A percentile compares a stretch with the other conserved stretches of the same genome.
These are phyloP conservation scores for Orchesella flavescens DNA, from an alignment of 2,888 invertebrate genomes.

Conservation along the genomic window DNA sequence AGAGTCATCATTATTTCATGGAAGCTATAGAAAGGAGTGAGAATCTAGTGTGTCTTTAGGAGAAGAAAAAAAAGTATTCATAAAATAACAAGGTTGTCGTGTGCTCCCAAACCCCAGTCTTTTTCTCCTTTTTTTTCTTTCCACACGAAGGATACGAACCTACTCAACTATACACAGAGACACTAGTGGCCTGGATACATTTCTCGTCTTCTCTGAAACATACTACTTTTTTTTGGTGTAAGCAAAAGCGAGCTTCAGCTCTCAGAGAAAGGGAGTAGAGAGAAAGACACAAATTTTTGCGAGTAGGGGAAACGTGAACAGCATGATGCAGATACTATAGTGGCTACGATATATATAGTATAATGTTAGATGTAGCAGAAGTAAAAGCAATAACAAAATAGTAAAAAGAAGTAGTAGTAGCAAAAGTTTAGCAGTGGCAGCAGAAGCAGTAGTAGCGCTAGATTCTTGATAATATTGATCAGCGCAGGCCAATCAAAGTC, in stretches of 20 bases:
- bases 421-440: constrained; percentile 16
- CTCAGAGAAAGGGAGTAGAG: no score
- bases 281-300: no score
- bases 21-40: neutral
- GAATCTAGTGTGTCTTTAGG: neutral
- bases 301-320: neutral
- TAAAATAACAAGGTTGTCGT: constrained; percentile 20
- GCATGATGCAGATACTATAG: neutral
- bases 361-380: constrained; percentile 14
- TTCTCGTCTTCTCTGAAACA: neutral
- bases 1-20: constrained; percentile 25
- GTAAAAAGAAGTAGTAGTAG: neutral
- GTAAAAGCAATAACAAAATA: neutral
- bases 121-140: no score
- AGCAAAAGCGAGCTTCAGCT: no score
- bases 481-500: constrained; percentile 71
- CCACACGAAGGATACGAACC: no score
- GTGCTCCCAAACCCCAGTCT: constrained; percentile 1
- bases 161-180: neutral
- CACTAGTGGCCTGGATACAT: constrained; percentile 8
- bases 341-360: neutral
- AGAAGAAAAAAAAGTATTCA: neutral
- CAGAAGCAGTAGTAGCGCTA: constrained; percentile 2
- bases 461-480: constrained; percentile 68
- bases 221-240: no score